Evolutionary conservation across 1,140 invertebrate genomes (phyloP), one percentile per base, ranked within the genome.

Genomic region (Hetaerina americana): DNA sequence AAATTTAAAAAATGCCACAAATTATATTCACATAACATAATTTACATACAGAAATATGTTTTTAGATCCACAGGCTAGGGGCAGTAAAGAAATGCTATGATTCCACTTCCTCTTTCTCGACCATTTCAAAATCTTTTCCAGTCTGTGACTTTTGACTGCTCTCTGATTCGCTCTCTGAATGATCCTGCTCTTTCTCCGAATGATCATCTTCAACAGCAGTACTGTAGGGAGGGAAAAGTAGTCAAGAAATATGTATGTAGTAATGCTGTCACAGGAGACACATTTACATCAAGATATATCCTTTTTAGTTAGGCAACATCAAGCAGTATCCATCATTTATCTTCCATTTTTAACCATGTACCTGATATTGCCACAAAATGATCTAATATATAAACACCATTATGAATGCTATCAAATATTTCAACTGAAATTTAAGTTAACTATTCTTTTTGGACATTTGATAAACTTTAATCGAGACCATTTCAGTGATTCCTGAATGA

Each of bases 111-210:
- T 84, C 85, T 57, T 85, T 81, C 70, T 89, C 87, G 5, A 90
- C 85, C 76, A 93, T 91, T 81, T 92, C 91, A 79, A 92, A 93
- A 83, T 93, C 91, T 77, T 88, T 85, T 66, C 88, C 90, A 0
- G 89, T 91, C 75, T 90, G 90, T 12, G 90, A 92, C 68, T 89
- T 86, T 76, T 89, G 87, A 76, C 87, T 88, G 70, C 85, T 84
- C 77, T 88, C 88, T 0, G 87, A 88, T 76, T 89, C 88, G 5
- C 85, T 87, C 74, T 87, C 87, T 0, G 86, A 75, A 40, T 74
- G 29, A 66, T 74, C 73, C 18, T 75, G 73, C 22, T 71, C 40
- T n/a, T 75, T 70, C 27, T 76, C 75, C 15, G 70, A 29, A 26
- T 26, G 40, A 57, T 57, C 22, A 71, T 67, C 72, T 3, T 68